A percentile compares a stretch with the other conserved stretches of the same genome.
phyloP scores from a whole-genome alignment of 1,140 invertebrate species.

The Dendroctonus valens region DNA sequence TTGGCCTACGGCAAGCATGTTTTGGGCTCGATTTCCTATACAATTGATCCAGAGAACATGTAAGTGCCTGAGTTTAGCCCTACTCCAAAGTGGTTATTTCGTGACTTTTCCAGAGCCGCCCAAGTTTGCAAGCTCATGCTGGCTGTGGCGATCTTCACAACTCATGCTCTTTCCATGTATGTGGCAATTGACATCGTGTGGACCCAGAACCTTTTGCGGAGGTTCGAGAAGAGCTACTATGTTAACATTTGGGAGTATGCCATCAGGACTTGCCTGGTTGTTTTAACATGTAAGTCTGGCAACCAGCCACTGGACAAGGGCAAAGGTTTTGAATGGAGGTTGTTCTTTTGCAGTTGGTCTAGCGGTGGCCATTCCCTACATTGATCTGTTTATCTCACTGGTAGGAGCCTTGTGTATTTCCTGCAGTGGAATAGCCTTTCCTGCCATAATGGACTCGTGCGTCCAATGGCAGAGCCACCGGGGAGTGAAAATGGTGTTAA shows the following conservation, averaged over 20 bases:
- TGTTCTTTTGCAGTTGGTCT: slow-evolving; percentile 63
- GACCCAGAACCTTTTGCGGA: slow-evolving; percentile 63
- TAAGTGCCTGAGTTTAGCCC: slow-evolving; percentile 48
- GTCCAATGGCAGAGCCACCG: slow-evolving; percentile 56
- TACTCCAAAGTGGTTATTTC: neutral
- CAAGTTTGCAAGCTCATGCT: slow-evolving; percentile 74
- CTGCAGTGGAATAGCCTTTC: slow-evolving; percentile 82
- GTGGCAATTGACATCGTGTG: slow-evolving; percentile 87
- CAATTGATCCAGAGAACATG: slow-evolving; percentile 59
- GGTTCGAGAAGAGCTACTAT: slow-evolving; percentile 49
- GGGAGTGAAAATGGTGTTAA: slow-evolving; percentile 48
- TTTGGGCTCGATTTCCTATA: slow-evolving; percentile 68
- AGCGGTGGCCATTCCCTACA: slow-evolving; percentile 74
- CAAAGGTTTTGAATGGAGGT: neutral
- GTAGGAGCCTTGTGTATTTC: slow-evolving; percentile 86
- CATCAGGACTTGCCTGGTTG: slow-evolving; percentile 65
- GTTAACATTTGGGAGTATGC: slow-evolving; percentile 64
- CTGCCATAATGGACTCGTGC: slow-evolving; percentile 76
- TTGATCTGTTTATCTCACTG: slow-evolving; percentile 87
- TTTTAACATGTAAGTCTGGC: slow-evolving; percentile 73
- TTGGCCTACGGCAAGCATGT: slow-evolving; percentile 66
- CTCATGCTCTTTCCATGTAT: slow-evolving; percentile 82
- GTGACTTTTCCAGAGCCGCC: slow-evolving; percentile 61
- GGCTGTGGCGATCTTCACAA: slow-evolving; percentile 78
- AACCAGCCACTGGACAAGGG: neutral